Conservation (phyloP, 1,140 invertebrate genomes). For the Hesperophylax magnus region DNA sequence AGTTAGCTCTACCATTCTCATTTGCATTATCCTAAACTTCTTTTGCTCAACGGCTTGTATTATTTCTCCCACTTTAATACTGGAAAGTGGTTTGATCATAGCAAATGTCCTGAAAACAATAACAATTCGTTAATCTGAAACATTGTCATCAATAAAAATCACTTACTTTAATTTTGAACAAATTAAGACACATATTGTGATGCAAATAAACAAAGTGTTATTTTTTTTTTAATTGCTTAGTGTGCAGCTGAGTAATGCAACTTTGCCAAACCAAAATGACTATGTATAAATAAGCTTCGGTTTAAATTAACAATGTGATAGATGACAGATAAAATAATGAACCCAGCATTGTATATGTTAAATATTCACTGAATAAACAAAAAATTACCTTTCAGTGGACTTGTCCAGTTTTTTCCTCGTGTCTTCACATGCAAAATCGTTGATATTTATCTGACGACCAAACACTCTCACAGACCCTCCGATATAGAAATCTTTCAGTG, state of each 20-base stretch:
- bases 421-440: conserved; percentile 81
- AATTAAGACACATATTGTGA: no score
- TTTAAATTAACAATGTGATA: no score
- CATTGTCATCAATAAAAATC: background rate
- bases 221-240: no score
- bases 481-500: conserved; percentile 80
- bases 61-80: conserved; percentile 82
- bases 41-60: conserved; percentile 76
- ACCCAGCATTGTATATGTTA: no score
- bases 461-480: conserved; percentile 84
- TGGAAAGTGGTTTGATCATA: conserved; percentile 80
- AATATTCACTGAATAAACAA: conserved; percentile 18
- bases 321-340: no score
- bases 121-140: conserved; percentile 45
- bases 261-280: no score
- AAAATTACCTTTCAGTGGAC: conserved; percentile 74
- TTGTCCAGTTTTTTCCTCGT: conserved; percentile 75
- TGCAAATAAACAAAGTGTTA: no score
- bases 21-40: conserved; percentile 80
- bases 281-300: no score
- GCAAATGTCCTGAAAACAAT: conserved; percentile 77
- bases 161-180: no score
- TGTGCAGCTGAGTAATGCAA: no score
- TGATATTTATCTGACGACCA: conserved; percentile 82
- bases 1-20: conserved; percentile 79